Evolutionary conservation across 2,797 vertebrate species (phyloP).

Genomic region (Xenentodon cancila): DNA sequence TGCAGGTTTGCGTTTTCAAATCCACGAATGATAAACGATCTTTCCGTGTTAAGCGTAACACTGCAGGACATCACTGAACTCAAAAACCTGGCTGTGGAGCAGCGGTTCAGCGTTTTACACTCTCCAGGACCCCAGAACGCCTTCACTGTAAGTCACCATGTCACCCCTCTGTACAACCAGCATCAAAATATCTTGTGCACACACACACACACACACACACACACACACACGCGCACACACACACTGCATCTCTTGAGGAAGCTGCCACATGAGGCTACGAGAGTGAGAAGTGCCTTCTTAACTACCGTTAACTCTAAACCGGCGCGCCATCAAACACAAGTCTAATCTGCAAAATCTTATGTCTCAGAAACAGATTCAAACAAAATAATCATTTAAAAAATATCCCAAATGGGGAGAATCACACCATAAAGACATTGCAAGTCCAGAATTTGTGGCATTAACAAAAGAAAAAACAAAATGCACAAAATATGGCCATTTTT

Average conservation of each 20-base stretch:
- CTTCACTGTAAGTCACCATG: background rate
- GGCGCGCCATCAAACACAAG: background rate
- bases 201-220: conserved; percentile 10
- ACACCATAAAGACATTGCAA: conserved; percentile 36
- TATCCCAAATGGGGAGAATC: conserved; percentile 12
- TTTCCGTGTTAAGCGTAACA: conserved; percentile 10
- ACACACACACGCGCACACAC: conserved; percentile 5
- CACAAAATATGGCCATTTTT: conserved; percentile 37
- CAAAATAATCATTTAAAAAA: background rate
- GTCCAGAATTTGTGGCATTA: conserved; percentile 27
- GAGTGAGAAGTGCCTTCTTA: conserved; percentile 13
- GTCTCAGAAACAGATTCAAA: conserved; percentile 20
- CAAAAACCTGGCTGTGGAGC: conserved; percentile 6
- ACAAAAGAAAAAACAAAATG: background rate
- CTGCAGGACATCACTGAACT: conserved; percentile 5
- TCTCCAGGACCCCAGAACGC: no score
- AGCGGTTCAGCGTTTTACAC: background rate
- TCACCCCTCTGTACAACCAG: conserved; percentile 5
- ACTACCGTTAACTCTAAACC: conserved; percentile 8
- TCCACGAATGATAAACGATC: background rate
- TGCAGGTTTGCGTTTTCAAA: background rate
- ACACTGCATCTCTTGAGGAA: conserved; percentile 22
- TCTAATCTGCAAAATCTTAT: conserved; percentile 7
- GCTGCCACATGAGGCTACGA: conserved; percentile 18
- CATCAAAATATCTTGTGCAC: conserved; percentile 11